phyloP scores from a whole-genome alignment of 2,113 vertebrate species.

The Ailuropoda melanoleuca region DNA sequence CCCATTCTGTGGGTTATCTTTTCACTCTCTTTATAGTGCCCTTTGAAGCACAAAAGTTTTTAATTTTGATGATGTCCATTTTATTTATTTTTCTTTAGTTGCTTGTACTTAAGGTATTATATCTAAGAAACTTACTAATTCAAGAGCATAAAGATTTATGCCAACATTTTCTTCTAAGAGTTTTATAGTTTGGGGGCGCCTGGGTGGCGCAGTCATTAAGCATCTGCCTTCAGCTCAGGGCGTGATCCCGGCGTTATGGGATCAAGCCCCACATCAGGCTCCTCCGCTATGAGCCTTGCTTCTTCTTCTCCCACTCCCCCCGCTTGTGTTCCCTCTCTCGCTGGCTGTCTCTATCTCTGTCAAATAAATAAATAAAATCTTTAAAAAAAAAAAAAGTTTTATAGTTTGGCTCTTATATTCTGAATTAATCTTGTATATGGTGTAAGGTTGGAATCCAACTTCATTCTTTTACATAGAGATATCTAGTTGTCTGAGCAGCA shows the following conservation, averaged over 20 bases:
- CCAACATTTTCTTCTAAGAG: background rate
- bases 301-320: no score
- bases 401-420: background rate
- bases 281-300: no score
- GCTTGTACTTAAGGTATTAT: background rate
- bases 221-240: no score
- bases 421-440: background rate
- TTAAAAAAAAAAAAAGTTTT: no score
- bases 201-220: no score
- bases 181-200: background rate
- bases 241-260: no score
- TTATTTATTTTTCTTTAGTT: background rate
- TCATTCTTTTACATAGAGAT: background rate
- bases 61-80: background rate
- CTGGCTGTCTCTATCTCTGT: no score
- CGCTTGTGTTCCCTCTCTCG: no score
- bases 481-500: background rate
- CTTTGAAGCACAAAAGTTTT: conserved; percentile 18
- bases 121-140: background rate
- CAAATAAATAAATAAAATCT: no score
- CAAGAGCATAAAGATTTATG: background rate
- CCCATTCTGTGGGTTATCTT: background rate
- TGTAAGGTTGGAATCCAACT: background rate
- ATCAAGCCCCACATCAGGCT: no score
- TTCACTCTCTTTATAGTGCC: background rate